phyloP scores from a whole-genome alignment of 2,888 invertebrate species.

The Piscicola geometra region DNA sequence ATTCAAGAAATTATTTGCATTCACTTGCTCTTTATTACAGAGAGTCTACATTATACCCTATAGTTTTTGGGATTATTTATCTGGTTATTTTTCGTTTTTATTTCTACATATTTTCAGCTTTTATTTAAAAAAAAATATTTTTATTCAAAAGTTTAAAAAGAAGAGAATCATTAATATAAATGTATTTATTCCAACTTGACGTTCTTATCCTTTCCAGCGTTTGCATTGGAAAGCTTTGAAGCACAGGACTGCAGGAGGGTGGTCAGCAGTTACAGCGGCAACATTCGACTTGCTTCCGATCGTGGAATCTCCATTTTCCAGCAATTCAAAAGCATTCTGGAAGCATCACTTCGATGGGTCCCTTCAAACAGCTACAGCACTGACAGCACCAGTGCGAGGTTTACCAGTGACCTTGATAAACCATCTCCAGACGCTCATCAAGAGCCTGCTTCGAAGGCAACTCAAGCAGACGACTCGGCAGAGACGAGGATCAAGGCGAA shows the following conservation, averaged over 20 bases:
- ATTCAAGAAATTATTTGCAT: too few species aligned
- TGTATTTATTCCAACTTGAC: neutral
- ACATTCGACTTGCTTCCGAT: neutral
- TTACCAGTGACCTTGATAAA: neutral
- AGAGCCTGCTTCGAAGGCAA: too few species aligned
- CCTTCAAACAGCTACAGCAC: neutral
- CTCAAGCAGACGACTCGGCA: neutral
- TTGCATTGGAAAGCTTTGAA: neutral
- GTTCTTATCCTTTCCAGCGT: neutral
- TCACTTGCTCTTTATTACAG: too few species aligned
- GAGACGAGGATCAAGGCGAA: conserved; percentile 9
- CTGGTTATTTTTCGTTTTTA: too few species aligned
- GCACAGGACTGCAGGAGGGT: neutral
- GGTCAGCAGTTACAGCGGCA: conserved; percentile 5
- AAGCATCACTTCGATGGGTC: neutral
- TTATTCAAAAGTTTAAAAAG: neutral
- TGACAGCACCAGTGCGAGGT: too few species aligned
- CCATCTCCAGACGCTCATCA: neutral
- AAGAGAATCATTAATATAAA: neutral
- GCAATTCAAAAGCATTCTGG: neutral
- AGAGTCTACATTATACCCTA: too few species aligned
- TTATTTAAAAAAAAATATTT: neutral
- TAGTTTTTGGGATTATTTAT: too few species aligned
- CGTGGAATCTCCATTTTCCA: neutral
- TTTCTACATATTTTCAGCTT: too few species aligned